A percentile compares a stretch with the other conserved stretches of the same genome.
Evolutionary conservation across 1,140 invertebrate genomes (phyloP).

Genomic region (Cyclargus thomasi): DNA sequence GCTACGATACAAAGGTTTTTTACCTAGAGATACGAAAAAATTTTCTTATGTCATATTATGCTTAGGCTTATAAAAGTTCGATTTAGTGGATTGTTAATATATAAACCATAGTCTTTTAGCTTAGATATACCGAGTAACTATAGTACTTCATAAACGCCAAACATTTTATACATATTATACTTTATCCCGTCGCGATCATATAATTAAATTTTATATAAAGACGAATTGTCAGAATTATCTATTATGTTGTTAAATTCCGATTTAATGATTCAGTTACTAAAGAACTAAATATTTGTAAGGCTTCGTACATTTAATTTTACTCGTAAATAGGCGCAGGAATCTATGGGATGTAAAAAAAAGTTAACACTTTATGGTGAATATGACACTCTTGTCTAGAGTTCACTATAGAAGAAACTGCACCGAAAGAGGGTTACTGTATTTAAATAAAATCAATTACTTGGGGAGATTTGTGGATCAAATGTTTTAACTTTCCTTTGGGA

Average conservation of each 20-base stretch:
- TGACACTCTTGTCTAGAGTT: too few relatives aligned
- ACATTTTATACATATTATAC: not conserved
- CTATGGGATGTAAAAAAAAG: too few relatives aligned
- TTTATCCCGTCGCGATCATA: not conserved
- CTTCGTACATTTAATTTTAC: too few relatives aligned
- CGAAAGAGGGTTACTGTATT: too few relatives aligned
- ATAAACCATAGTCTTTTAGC: not conserved
- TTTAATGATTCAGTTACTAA: not conserved
- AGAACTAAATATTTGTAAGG: not conserved
- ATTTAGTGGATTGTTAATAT: not conserved
- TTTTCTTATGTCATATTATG: not conserved
- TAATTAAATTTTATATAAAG: not conserved
- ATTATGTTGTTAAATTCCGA: not conserved
- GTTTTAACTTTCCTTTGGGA: too few relatives aligned
- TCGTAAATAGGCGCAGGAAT: too few relatives aligned
- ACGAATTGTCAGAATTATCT: not conserved
- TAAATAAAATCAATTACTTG: too few relatives aligned
- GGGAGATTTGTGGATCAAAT: too few relatives aligned
- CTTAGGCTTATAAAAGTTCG: not conserved
- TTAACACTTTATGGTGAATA: too few relatives aligned
- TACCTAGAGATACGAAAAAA: not conserved
- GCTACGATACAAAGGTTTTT: not conserved
- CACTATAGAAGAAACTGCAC: too few relatives aligned
- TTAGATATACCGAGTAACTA: not conserved
- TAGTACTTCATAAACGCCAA: not conserved